Base-by-base conservation (phyloP, 2,797 vertebrate genomes). In the Psittacula echo region DNA sequence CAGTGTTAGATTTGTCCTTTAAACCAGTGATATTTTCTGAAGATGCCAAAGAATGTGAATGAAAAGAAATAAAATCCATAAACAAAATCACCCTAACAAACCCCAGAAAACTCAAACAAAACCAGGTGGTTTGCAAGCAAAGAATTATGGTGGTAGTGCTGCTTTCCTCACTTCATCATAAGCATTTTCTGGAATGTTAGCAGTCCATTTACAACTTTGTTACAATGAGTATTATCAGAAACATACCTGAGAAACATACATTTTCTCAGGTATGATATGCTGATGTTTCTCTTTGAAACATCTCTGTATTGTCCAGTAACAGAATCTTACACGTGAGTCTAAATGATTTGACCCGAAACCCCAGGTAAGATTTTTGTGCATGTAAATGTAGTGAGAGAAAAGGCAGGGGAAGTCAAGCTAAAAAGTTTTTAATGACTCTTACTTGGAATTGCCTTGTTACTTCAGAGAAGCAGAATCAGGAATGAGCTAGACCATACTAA, bases 161-260 rank as follows among this genome's bases (percentile, higher is more conserved):
- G 39, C 79, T 94, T 89, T 94, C 76, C 48, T 85, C 37, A 56
- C 76, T 81, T 94, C 50, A 62, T 93, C 62, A 10, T 62, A 68
- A 90, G 29, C 4, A 5, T 88, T 86, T 77, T 91, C 48, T 61
- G 32, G 37, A 37, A 37, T 37, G 37, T 37, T 93, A 78, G 32
- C 79, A 81, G 61, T 50, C 37, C 53, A 39, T 93, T 86, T 88
- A 41, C 42, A 68, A 37, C 45, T 42, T 10, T 18, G 39, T 88
- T 88, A n/a, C 27, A 68, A 2, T 61, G 66, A 56, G 54, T 77
- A 26, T 83, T 93, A 58, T 19, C 30, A 85, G 45, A 62, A 84
- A 64, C 70, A 17, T 66, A 30, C 29, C 53, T 56, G 53, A 79
- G 45, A 62, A 83, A 71, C 66, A 13, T 62, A 24, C 21, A 22